phyloP scores from a whole-genome alignment of 1,140 invertebrate genomes.

The Drosophila pallidifrons region DNA sequence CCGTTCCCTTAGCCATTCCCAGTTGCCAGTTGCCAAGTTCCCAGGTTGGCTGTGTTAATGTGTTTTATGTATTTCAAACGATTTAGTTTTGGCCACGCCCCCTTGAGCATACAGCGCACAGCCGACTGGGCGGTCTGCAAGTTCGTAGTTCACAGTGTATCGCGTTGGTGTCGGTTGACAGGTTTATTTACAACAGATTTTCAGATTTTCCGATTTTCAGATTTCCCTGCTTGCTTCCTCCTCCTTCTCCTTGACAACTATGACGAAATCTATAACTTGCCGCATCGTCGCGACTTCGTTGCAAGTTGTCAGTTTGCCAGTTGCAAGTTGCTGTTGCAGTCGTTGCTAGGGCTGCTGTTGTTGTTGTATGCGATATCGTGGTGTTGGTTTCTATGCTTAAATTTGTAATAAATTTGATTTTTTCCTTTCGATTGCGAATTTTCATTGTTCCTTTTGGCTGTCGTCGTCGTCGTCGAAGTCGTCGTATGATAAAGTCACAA shows the following conservation, averaged over 20 bases:
- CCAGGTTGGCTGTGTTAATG: constrained; percentile 73
- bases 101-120: neutral
- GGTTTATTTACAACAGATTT: constrained; percentile 80
- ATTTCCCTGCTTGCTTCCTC: constrained; percentile 1
- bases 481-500: constrained; percentile 81
- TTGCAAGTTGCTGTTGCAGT: constrained; percentile 24
- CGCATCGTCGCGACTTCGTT: constrained; percentile 59
- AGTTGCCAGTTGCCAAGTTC: neutral
- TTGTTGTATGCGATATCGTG: constrained; percentile 12
- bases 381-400: constrained; percentile 77
- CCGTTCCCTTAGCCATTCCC: constrained; percentile 56
- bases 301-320: constrained; percentile 26
- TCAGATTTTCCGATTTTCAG: constrained; percentile 61
- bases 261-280: constrained; percentile 83
- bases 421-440: constrained; percentile 81
- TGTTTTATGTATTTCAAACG: constrained; percentile 77
- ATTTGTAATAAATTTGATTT: constrained; percentile 84
- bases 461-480: constrained; percentile 18
- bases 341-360: constrained; percentile 40
- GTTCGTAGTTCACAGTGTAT: constrained; percentile 78
- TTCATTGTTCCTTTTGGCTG: constrained; percentile 57
- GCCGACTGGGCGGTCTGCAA: constrained; percentile 61
- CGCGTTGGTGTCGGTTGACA: constrained; percentile 81
- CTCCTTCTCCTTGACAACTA: constrained; percentile 41
- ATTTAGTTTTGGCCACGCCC: constrained; percentile 79